Evolutionary conservation across 2,888 invertebrate genomes (phyloP).

Genomic region (Hypolimnas misippus): DNA sequence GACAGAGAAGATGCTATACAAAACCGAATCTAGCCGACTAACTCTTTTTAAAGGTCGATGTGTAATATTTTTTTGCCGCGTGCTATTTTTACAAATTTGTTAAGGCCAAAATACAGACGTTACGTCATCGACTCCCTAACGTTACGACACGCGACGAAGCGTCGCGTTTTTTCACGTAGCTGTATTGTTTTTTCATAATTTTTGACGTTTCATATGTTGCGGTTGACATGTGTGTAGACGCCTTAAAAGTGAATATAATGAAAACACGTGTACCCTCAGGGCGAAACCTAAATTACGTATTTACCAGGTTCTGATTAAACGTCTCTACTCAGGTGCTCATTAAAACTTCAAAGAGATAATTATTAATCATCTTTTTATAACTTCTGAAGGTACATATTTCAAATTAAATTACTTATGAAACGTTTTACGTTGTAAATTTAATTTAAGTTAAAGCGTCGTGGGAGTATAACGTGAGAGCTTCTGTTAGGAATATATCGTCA

Average conservation of each 20-base stretch:
- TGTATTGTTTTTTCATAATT: not conserved
- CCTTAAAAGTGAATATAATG: slow-evolving; percentile 1
- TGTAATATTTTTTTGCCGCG: too few relatives aligned
- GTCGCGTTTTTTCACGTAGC: not conserved
- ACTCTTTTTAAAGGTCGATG: too few relatives aligned
- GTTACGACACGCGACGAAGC: too few relatives aligned
- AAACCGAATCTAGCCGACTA: too few relatives aligned
- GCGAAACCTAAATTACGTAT: slow-evolving; percentile 8
- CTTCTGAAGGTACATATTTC: not conserved
- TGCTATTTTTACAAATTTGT: too few relatives aligned
- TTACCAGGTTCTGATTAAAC: slow-evolving; percentile 6
- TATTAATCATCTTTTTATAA: not conserved
- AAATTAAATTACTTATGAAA: not conserved
- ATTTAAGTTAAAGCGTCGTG: too few relatives aligned
- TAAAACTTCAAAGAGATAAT: not conserved
- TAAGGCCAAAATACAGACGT: too few relatives aligned
- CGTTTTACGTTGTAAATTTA: not conserved
- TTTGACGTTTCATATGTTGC: not conserved
- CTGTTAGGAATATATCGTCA: too few relatives aligned
- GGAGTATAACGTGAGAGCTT: too few relatives aligned
- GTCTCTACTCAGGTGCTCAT: not conserved
- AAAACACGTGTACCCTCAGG: slow-evolving; percentile 1
- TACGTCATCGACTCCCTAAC: too few relatives aligned
- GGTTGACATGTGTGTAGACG: not conserved
- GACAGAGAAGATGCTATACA: too few relatives aligned